Evolutionary conservation across 2,797 vertebrate genomes (phyloP).

Genomic region (Sciurus vulgaris): DNA sequence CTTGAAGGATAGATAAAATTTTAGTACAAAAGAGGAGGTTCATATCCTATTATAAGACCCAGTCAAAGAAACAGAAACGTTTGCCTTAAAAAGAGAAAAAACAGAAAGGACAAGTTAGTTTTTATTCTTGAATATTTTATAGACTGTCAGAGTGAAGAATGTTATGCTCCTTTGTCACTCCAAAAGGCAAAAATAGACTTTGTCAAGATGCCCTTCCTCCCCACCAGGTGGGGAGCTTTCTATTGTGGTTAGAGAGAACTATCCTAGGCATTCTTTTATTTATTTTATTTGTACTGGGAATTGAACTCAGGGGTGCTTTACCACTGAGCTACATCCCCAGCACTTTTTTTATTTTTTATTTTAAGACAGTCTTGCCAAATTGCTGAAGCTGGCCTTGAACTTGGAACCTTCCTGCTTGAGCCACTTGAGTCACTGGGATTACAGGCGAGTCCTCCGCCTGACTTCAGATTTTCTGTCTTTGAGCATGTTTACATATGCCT

Average conservation of each 20-base stretch:
- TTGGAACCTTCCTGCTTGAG: not conserved
- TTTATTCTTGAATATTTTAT: slow-evolving; percentile 29
- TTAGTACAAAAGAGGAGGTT: slow-evolving; percentile 25
- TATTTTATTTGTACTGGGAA: not conserved
- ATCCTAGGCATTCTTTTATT: not conserved
- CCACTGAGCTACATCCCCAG: not conserved
- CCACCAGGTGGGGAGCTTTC: not conserved
- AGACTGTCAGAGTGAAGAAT: not conserved
- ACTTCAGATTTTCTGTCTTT: not conserved
- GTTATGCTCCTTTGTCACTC: not conserved
- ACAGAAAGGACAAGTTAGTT: not conserved
- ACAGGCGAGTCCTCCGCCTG: not conserved
- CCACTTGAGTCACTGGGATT: not conserved
- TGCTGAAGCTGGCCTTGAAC: not conserved
- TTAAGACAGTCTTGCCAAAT: not conserved
- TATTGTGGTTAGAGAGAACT: not conserved
- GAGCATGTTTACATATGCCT: not conserved
- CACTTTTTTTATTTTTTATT: not conserved
- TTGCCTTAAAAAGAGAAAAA: slow-evolving; percentile 42
- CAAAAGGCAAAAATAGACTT: not conserved
- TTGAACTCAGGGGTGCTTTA: not conserved
- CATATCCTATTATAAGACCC: not conserved
- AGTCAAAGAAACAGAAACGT: slow-evolving; percentile 12
- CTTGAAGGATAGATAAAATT: slow-evolving; percentile 24
- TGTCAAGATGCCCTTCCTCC: not conserved